Conservation (phyloP, 2,113 vertebrate genomes). For the Eira barbara region DNA sequence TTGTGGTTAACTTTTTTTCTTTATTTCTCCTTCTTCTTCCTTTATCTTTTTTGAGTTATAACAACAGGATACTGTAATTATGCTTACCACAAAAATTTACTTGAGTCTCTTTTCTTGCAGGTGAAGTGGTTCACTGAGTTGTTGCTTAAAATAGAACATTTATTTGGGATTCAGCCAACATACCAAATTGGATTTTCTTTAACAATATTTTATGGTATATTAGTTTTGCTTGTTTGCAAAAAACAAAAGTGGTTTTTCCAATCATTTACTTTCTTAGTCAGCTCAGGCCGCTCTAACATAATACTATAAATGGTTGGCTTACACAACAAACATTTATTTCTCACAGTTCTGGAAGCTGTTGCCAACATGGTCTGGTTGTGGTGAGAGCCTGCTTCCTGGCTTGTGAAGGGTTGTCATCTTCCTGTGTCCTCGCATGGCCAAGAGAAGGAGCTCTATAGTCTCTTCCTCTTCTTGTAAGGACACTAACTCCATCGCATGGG, state of each 20-base stretch:
- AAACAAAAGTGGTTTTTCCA: background rate
- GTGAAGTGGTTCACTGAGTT: background rate
- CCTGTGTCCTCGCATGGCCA: background rate
- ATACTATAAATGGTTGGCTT: background rate
- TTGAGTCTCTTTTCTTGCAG: background rate
- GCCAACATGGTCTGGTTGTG: background rate
- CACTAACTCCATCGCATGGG: background rate
- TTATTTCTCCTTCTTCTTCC: background rate
- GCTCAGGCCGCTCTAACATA: background rate
- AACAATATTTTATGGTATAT: background rate
- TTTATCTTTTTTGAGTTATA: background rate
- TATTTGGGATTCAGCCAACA: background rate
- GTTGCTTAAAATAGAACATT: constrained; percentile 3
- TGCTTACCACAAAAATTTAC: background rate
- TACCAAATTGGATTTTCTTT: background rate
- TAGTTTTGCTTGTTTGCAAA: background rate
- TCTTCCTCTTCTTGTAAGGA: background rate
- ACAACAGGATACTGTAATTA: background rate
- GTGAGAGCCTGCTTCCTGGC: background rate
- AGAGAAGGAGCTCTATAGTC: background rate
- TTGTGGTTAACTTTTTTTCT: background rate
- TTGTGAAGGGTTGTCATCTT: background rate
- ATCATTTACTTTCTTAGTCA: background rate
- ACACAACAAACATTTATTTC: background rate
- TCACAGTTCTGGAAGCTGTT: background rate